phyloP scores from a whole-genome alignment of 2,113 vertebrate species.

The Manacus vitellinus region DNA sequence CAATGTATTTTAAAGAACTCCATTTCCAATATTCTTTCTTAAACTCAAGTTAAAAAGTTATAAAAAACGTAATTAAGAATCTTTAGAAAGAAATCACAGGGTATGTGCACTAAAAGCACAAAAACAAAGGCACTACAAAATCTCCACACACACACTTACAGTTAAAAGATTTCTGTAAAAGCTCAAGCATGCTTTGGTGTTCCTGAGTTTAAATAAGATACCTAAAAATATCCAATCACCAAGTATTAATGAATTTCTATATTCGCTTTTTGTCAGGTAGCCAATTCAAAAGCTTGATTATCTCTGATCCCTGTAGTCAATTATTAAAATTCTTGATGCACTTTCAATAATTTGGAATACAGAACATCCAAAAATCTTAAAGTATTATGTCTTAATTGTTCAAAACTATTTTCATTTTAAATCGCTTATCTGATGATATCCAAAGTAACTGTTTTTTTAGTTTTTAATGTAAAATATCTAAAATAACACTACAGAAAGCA shows the following conservation, averaged over 20 bases:
- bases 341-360: neutral
- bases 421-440: neutral
- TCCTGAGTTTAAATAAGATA: neutral
- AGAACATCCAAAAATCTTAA: neutral
- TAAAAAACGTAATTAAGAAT: neutral
- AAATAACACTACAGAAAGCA: neutral
- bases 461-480: neutral
- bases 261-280: neutral
- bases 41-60: neutral
- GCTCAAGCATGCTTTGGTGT: neutral
- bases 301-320: rapidly evolving
- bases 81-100: neutral
- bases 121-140: neutral
- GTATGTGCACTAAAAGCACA: neutral
- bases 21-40: neutral
- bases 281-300: neutral
- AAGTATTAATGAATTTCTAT: neutral
- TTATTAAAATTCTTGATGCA: neutral
- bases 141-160: neutral
- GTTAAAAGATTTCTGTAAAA: neutral
- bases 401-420: neutral
- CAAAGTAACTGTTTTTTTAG: neutral
- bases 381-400: neutral
- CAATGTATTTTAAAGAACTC: neutral
- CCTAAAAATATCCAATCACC: neutral